Percentiles rank a stretch among this genome's conserved stretches.
phyloP scores from a whole-genome alignment of 2,113 vertebrate genomes.

The Tringa solitaria region DNA sequence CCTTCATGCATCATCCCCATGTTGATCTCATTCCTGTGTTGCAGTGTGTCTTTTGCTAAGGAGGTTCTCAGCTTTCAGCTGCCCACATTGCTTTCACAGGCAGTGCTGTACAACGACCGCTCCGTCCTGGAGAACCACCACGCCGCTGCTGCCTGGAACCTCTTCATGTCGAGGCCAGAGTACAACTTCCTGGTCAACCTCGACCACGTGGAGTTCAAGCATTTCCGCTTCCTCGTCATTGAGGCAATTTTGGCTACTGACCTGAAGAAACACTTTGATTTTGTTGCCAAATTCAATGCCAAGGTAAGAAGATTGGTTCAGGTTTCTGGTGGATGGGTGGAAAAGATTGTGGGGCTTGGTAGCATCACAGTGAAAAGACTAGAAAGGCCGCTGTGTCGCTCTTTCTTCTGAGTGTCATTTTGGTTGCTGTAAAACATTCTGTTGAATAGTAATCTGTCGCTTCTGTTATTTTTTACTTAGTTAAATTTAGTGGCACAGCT shows the following conservation, averaged over 20 bases:
- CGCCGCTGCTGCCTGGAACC: constrained; percentile 95
- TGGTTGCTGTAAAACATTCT: background rate
- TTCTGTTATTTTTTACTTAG: background rate
- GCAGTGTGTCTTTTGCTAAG: background rate
- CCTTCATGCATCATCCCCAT: background rate
- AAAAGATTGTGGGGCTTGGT: background rate
- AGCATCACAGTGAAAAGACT: background rate
- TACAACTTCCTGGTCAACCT: constrained; percentile 95
- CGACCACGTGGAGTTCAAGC: constrained; percentile 95
- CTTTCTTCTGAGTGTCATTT: background rate
- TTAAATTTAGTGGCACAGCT: background rate
- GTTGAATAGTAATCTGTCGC: background rate
- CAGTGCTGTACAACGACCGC: constrained; percentile 96
- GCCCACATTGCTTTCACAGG: constrained; percentile 63
- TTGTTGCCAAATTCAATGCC: constrained; percentile 93
- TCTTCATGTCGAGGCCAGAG: constrained; percentile 94
- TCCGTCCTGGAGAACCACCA: constrained; percentile 98
- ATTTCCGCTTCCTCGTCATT: constrained; percentile 97
- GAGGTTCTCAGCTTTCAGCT: background rate
- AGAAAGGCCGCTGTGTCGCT: background rate
- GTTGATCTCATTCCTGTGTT: background rate
- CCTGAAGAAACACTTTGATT: constrained; percentile 98
- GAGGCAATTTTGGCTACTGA: constrained; percentile 98
- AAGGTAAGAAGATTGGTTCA: constrained; percentile 80
- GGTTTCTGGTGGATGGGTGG: background rate